phyloP scores from a whole-genome alignment of 2,888 invertebrate species.

The Ischnura elegans region DNA sequence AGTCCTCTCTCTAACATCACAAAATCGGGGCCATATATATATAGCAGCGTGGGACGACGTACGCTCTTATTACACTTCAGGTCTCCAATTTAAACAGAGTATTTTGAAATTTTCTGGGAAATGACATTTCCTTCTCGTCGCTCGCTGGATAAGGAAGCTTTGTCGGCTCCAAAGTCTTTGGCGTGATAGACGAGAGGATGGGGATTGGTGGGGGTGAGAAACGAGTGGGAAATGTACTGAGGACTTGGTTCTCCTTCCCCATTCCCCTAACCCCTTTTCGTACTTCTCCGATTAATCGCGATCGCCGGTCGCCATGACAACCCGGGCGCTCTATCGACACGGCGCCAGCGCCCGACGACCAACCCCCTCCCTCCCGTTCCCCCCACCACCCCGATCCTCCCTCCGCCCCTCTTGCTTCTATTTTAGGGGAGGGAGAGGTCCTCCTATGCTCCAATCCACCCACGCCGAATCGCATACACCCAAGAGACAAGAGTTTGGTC shows the following conservation, averaged over 20 bases:
- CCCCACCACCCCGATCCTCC: not conserved
- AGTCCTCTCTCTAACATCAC: too few species aligned
- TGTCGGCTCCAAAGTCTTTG: not conserved
- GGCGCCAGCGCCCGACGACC: not conserved
- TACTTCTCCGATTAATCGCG: not conserved
- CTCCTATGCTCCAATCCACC: not conserved
- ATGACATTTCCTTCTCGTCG: not conserved
- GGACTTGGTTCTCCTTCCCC: not conserved
- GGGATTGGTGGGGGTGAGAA: not conserved
- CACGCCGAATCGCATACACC: not conserved
- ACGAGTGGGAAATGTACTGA: not conserved
- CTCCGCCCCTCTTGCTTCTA: not conserved
- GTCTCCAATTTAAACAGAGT: too few species aligned
- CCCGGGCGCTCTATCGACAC: slow-evolving; percentile 24
- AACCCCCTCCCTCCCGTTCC: not conserved
- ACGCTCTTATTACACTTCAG: too few species aligned
- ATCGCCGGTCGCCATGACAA: slow-evolving; percentile 35
- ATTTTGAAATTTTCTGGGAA: not conserved
- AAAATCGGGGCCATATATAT: too few species aligned
- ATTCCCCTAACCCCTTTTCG: not conserved
- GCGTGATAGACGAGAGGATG: not conserved
- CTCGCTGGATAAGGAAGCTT: too few species aligned
- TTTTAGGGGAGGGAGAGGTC: not conserved
- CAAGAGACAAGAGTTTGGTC: too few species aligned
- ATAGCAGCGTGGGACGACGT: too few species aligned